Base-by-base conservation (phyloP, 2,888 invertebrate genomes). In the Megastigmus dorsalis region DNA sequence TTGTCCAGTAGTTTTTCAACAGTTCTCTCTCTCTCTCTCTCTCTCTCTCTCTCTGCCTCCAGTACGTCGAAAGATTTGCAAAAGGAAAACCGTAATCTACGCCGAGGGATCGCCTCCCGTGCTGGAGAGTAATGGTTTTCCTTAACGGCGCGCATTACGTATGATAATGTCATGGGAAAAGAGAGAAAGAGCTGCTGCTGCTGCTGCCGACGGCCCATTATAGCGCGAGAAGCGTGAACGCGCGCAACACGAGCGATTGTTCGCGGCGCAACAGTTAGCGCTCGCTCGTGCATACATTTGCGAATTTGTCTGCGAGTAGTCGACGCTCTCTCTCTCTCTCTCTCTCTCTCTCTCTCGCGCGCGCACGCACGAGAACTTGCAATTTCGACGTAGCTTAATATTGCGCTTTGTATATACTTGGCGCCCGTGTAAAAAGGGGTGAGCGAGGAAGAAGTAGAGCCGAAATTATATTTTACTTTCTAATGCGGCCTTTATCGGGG, bases 151-250 rank as follows among this genome's bases (percentile, higher is more conserved):
- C 38, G 54, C 75, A 78, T 79, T 74, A 74, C 71, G 74, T 55
- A 73, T 77, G 78, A 79, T 80, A 82, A 82, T 81, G 82, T 75
- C 80, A 78, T 80, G 83, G 78, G 81, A 82, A 82, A 80, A 66
- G 60, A 59, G 33, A 45, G 20, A 15, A 43, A 15, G 52, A 4
- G 59, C n/a, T n/a, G n/a, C n/a, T n/a, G n/a, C n/a, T n/a, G n/a
- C n/a, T n/a, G n/a, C n/a, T n/a, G n/a, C n/a, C n/a, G n/a, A n/a
- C n/a, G n/a, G n/a, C n/a, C n/a, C n/a, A n/a, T n/a, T n/a, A n/a
- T n/a, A n/a, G 73, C 71, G 20, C 33, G 33, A 69, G 54, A 73
- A 23, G 55, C 57, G 59, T 55, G 62, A 54, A 36, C 38, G 62
- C 23, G 43, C 6, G 28, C 20, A 18, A 33, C 15, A 23, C 15